Percentiles rank a stretch among this genome's conserved stretches.
These are phyloP conservation scores for Calephelis perditalis DNA, from an alignment of 2,888 invertebrate genomes.

Conservation along the genomic window DNA sequence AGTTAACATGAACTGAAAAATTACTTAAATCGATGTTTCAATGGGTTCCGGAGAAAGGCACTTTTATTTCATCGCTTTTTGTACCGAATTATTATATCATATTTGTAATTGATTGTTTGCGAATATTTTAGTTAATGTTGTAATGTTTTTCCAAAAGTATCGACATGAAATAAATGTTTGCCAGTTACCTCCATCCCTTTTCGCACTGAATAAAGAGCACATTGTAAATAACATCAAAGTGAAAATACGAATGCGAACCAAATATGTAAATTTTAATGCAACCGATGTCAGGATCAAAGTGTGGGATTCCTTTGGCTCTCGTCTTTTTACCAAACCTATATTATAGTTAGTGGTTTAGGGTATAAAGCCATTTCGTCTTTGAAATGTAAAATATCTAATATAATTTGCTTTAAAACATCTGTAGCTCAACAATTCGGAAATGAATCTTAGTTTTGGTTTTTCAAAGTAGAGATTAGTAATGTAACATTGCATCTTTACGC, in stretches of 20 bases:
- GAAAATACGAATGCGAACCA: slow-evolving; percentile 49
- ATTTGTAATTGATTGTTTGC: no score
- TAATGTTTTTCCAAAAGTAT: not conserved
- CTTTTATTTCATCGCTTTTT: no score
- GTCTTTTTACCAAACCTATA: slow-evolving; percentile 12
- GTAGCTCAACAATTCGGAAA: no score
- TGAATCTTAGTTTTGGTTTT: no score
- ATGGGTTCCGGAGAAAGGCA: no score
- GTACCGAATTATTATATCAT: no score
- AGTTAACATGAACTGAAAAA: no score
- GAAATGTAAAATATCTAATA: slow-evolving; percentile 6
- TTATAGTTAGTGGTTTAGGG: slow-evolving; percentile 5
- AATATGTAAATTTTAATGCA: slow-evolving; percentile 74
- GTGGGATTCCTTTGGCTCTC: slow-evolving; percentile 25
- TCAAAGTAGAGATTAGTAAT: no score
- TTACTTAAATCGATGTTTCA: no score
- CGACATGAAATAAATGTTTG: not conserved
- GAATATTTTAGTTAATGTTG: not conserved
- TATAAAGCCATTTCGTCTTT: slow-evolving; percentile 1
- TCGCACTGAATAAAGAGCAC: slow-evolving; percentile 42
- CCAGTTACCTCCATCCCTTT: slow-evolving; percentile 33
- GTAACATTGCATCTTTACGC: no score
- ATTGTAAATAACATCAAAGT: slow-evolving; percentile 67
- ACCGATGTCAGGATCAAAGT: slow-evolving; percentile 64
- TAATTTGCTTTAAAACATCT: not conserved